Base-by-base conservation (phyloP, 2,888 invertebrate species). In the Volucella zonaria region DNA sequence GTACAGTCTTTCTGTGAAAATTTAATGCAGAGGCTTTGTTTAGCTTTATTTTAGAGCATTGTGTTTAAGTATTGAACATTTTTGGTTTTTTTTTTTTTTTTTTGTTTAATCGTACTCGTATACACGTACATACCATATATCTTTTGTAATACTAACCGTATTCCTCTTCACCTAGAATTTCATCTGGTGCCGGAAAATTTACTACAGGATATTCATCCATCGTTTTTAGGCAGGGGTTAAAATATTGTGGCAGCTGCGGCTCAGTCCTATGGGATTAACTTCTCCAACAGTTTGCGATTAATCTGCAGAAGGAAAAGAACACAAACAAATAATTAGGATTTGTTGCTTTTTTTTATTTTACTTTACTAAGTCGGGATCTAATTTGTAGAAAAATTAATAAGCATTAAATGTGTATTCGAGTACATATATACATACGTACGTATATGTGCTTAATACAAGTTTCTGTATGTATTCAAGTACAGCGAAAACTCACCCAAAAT, bases 1-100 rank as follows among this genome's bases (percentile, higher is more conserved):
- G 91, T 96, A 96, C 18, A 96, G 91, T 1, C 93, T 92, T 87
- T 94, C 94, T 94, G 92, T 76, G 92, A 86, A 77, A 38, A 51
- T 74, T 68, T 52, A 76, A 83, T 82, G 62, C 62, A 15, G 66
- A 52, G 43, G 42, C 62, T 61, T 15, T 45, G 70, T 62, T 61
- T 23, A 64, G 23, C 66, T 59, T 67, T 73, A 56, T 66, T 75
- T 56, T 51, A 43, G 31, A 47, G 62, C 59, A 52, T 68, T 70
- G 40, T 15, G 68, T 67, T 68, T 82, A 78, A 73, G 78, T 83
- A 79, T 78, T 83, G 83, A 75, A 61, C 67, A 71, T 79, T 71
- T 31, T 31, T 76, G 40, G 74, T 62, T 59, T 15, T n/a, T n/a
- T n/a, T n/a, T n/a, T n/a, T n/a, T n/a, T n/a, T n/a, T n/a, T n/a